Evolutionary conservation across 2,888 invertebrate species (phyloP).

Genomic region (Laothoe populi): DNA sequence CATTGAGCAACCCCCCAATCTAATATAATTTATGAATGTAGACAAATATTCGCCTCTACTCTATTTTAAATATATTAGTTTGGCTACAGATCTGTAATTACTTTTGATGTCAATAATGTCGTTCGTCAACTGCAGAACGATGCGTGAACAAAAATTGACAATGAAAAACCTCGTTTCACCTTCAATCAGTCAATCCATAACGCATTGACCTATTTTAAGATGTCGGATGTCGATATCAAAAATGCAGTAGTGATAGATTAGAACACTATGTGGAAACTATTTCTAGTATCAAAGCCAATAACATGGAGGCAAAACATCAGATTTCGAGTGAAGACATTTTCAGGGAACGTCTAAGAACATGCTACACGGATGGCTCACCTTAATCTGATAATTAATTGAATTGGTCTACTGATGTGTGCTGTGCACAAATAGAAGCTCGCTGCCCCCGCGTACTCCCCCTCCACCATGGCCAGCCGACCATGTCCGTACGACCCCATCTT

Average conservation of each 20-base stretch:
- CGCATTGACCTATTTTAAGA: conserved; percentile 37
- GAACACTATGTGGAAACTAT: conserved; percentile 36
- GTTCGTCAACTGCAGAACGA: conserved; percentile 31
- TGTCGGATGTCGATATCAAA: conserved; percentile 38
- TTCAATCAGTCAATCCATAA: conserved; percentile 33
- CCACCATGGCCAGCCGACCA: conserved; percentile 55
- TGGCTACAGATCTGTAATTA: conserved; percentile 34
- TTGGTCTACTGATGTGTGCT: conserved; percentile 82
- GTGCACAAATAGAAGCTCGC: conserved; percentile 77
- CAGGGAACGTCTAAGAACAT: conserved; percentile 68
- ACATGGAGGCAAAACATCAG: conserved; percentile 46
- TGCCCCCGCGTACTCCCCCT: conserved; percentile 59
- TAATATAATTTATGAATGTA: conserved; percentile 61
- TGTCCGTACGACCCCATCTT: conserved; percentile 69
- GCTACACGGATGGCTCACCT: conserved; percentile 77
- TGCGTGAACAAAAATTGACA: conserved; percentile 39
- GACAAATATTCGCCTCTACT: conserved; percentile 52
- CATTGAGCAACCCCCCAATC: conserved; percentile 65
- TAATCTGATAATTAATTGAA: conserved; percentile 85
- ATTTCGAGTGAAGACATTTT: conserved; percentile 55
- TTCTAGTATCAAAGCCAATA: conserved; percentile 49
- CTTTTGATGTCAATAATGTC: conserved; percentile 41
- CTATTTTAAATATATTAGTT: conserved; percentile 47
- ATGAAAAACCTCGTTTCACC: conserved; percentile 37
- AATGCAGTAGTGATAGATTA: conserved; percentile 35